Percentiles rank a stretch among this genome's conserved stretches.
phyloP scores from a whole-genome alignment of 2,888 invertebrate genomes.

The Tanypteryx hageni region DNA sequence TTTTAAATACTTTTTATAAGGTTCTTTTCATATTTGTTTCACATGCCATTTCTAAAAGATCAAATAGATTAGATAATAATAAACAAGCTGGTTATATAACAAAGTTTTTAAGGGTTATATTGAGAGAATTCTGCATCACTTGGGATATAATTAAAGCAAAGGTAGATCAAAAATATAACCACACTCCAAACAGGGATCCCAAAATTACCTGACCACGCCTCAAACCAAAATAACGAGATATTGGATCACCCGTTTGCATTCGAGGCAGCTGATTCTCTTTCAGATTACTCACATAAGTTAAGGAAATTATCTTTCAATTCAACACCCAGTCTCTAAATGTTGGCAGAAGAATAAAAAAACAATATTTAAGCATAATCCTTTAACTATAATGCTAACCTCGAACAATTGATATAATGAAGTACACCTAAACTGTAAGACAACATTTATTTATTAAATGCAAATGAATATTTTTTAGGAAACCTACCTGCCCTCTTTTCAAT shows the following conservation, averaged over 20 bases:
- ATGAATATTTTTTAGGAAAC: constrained; percentile 67
- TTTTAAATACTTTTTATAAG: no score
- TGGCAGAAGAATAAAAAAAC: background rate
- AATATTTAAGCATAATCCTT: background rate
- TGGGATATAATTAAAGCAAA: no score
- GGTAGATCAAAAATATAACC: no score
- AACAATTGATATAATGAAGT: background rate
- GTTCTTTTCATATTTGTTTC: no score
- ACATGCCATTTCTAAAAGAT: no score
- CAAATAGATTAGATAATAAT: no score
- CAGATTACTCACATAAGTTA: constrained; percentile 71
- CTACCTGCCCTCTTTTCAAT: constrained; percentile 96
- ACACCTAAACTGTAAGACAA: background rate
- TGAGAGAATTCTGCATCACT: no score
- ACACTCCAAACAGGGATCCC: background rate
- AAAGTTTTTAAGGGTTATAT: no score
- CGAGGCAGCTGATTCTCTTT: constrained; percentile 79
- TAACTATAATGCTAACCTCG: background rate
- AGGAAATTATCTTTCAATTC: constrained; percentile 60
- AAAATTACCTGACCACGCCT: constrained; percentile 76
- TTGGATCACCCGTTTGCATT: constrained; percentile 79
- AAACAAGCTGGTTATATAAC: no score
- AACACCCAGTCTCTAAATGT: background rate
- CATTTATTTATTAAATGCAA: background rate
- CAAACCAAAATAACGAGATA: constrained; percentile 79